These are phyloP conservation scores for Parapristionchus giblindavisi DNA, from an alignment of 2,888 invertebrate species.

Conservation along the genomic window DNA sequence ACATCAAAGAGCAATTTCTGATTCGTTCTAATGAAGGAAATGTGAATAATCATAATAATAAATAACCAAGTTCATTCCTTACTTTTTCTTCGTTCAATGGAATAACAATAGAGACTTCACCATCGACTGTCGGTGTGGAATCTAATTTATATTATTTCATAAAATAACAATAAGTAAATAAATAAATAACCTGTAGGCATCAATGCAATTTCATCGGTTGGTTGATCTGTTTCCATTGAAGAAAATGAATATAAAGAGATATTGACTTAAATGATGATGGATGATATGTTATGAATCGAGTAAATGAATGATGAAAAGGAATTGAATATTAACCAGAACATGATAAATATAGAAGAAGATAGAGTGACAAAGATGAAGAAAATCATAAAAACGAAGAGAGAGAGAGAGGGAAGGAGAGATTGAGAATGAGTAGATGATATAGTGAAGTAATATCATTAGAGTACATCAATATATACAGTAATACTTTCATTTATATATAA, in stretches of 20 bases:
- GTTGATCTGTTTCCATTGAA: neutral
- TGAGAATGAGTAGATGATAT: neutral
- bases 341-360: neutral
- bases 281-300: too few species aligned
- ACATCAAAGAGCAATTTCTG: too few species aligned
- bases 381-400: neutral
- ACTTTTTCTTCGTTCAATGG: conserved; percentile 13
- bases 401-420: neutral
- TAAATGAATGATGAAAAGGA: too few species aligned
- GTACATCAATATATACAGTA: too few species aligned
- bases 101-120: conserved; percentile 24
- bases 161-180: neutral
- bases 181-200: neutral
- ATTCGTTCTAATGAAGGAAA: too few species aligned
- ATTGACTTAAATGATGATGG: too few species aligned
- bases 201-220: conserved; percentile 22
- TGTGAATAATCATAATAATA: too few species aligned
- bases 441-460: too few species aligned
- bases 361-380: conserved; percentile 3
- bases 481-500: too few species aligned
- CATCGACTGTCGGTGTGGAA: neutral
- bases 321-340: too few species aligned
- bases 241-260: too few species aligned
- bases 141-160: neutral
- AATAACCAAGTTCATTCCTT: too few species aligned